These are phyloP conservation scores for Ceratothoa steindachneri DNA, from an alignment of 2,888 invertebrate species.

Conservation along the genomic window DNA sequence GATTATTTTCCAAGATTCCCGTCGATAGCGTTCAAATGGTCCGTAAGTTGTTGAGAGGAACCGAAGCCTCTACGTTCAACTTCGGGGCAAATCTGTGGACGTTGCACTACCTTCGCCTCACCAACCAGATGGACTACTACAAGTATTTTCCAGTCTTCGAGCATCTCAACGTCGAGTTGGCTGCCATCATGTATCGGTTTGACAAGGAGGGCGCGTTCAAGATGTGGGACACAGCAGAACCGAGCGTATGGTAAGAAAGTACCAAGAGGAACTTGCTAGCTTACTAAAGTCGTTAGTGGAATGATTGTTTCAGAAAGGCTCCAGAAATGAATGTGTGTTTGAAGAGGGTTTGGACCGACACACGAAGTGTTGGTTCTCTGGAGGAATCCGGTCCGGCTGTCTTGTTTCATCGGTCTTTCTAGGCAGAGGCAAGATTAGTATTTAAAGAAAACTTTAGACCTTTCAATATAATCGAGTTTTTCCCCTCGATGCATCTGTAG, in stretches of 20 bases:
- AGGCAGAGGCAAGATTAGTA: no score
- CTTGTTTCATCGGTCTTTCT: no score
- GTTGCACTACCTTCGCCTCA: constrained; percentile 58
- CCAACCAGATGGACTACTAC: constrained; percentile 55
- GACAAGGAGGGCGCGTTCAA: constrained; percentile 52
- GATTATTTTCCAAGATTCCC: constrained; percentile 48
- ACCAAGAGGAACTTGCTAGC: not conserved
- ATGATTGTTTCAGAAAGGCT: not conserved
- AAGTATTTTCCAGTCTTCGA: constrained; percentile 52
- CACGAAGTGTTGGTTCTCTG: no score
- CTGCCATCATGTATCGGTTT: constrained; percentile 52
- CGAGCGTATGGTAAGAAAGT: constrained; percentile 56
- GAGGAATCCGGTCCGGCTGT: no score
- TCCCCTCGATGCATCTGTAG: no score
- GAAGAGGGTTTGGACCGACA: no score
- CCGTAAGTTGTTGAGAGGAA: constrained; percentile 56
- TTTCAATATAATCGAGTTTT: no score
- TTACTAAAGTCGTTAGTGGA: not conserved
- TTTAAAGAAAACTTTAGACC: no score
- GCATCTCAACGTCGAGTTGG: constrained; percentile 52
- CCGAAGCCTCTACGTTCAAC: constrained; percentile 58
- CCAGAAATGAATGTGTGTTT: no score
- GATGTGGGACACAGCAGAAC: constrained; percentile 53
- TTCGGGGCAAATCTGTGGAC: constrained; percentile 59
- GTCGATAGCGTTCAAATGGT: constrained; percentile 52